These are phyloP conservation scores for Heterochromis multidens DNA, from an alignment of 2,113 vertebrate genomes.

Conservation along the genomic window DNA sequence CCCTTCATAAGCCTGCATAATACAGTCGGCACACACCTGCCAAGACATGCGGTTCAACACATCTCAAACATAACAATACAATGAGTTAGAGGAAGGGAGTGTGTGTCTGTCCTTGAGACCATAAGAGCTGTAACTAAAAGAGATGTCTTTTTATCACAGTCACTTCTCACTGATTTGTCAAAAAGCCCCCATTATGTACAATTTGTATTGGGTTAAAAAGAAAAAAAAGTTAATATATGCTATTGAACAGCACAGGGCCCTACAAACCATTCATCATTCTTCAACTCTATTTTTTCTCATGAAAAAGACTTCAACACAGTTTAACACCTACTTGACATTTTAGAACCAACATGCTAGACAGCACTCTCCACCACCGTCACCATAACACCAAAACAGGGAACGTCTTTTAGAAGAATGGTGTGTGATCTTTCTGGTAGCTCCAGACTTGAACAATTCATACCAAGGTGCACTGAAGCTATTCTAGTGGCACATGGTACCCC, in stretches of 20 bases:
- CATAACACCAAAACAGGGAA: not conserved
- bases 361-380: not conserved
- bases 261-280: not conserved
- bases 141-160: not conserved
- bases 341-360: not conserved
- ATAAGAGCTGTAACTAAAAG: not conserved
- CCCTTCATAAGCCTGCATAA: slow-evolving; percentile 73
- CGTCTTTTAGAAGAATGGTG: not conserved
- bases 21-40: slow-evolving; percentile 71
- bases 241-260: not conserved
- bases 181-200: slow-evolving; percentile 2
- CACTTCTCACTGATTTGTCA: not conserved
- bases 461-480: not conserved
- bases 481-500: not conserved
- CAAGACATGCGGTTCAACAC: slow-evolving; percentile 60
- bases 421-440: not conserved
- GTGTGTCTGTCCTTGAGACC: not conserved
- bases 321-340: not conserved
- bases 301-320: not conserved
- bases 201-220: not conserved
- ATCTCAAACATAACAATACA: slow-evolving; percentile 50
- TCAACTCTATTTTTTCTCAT: not conserved
- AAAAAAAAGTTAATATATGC: not conserved
- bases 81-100: slow-evolving; percentile 14
- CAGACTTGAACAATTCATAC: not conserved